These are phyloP conservation scores for Ormyrus rosae DNA, from an alignment of 2,888 invertebrate genomes.

Conservation along the genomic window DNA sequence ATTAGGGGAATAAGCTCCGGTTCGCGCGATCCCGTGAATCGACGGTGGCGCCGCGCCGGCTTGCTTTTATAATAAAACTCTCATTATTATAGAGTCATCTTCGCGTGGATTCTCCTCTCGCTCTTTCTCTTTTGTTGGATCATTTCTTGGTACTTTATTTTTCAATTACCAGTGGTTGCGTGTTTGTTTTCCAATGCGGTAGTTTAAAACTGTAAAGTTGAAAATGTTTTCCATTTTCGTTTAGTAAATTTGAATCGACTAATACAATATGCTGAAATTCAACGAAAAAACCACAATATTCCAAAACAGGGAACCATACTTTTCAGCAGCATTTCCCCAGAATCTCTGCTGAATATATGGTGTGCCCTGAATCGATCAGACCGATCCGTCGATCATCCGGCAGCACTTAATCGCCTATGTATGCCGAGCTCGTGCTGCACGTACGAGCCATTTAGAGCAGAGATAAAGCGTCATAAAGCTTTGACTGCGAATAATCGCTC, in stretches of 20 bases:
- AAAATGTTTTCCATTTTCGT: no score
- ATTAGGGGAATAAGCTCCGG: conserved; percentile 46
- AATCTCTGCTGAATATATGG: no score
- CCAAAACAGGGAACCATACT: no score
- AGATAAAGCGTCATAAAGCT: neutral
- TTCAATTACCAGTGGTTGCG: neutral
- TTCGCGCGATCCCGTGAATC: conserved; percentile 31
- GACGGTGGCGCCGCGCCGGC: conserved; percentile 15
- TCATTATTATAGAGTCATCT: conserved; percentile 43
- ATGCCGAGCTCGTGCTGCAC: conserved; percentile 7
- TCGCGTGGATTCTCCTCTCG: neutral
- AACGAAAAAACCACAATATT: no score
- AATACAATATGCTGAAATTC: neutral
- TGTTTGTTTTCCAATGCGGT: conserved; percentile 2
- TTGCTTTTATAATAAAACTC: conserved; percentile 42
- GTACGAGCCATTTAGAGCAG: neutral
- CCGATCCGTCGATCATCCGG: conserved; percentile 4
- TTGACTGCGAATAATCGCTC: neutral
- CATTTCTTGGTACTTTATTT: neutral
- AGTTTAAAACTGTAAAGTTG: conserved; percentile 12
- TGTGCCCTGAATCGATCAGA: no score
- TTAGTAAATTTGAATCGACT: neutral
- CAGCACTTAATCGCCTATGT: conserved; percentile 20
- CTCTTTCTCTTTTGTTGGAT: neutral
- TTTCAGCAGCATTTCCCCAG: no score